Evolutionary conservation across 2,797 vertebrate genomes (phyloP), one percentile per base, ranked within the genome.

Genomic region (Carduelis carduelis): DNA sequence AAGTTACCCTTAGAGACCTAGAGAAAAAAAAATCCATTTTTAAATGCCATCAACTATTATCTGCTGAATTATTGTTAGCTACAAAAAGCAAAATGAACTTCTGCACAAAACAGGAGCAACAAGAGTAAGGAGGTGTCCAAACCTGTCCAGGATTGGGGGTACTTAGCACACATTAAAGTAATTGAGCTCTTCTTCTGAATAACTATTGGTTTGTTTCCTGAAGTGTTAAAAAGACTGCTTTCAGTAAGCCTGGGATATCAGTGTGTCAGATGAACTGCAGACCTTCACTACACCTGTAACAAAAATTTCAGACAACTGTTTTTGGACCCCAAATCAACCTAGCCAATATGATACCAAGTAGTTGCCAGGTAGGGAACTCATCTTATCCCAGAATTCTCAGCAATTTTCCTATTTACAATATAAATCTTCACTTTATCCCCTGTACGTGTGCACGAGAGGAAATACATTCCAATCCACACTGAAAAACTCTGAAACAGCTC

Each of bases 381-480:
- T 15, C 20, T 44, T 19, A n/a, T 21, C 44, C 47, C 61, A 37
- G 37, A 52, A 76, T 14, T 44, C 27, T 52, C 5, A 18, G 8
- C 17, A 37, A 69, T 57, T 41, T 53, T 49, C 17, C 47, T 8
- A n/a, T 65, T 88, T 71, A 35, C 27, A 56, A 19, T 7, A 22
- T 17, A 24, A 14, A 35, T 32, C 11, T 43, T 90, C 63, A 61
- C 27, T 70, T 52, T 43, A 34, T 11, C n/a, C 26, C 6, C 22
- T 53, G 10, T 32, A 18, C 0, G 0, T 5, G 7, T 12, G 20
- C 46, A 57, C 0, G 15, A 72, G 17, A 5, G 20, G 17, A 87
- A 90, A 61, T 10, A 26, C 3, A 46, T 88, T 34, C n/a, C 20
- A 37, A 52, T 4, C 26, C 11, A 2, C 5, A 66, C 15, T 9